phyloP scores from a whole-genome alignment of 1,140 invertebrate genomes.

The Calosoma granatense region DNA sequence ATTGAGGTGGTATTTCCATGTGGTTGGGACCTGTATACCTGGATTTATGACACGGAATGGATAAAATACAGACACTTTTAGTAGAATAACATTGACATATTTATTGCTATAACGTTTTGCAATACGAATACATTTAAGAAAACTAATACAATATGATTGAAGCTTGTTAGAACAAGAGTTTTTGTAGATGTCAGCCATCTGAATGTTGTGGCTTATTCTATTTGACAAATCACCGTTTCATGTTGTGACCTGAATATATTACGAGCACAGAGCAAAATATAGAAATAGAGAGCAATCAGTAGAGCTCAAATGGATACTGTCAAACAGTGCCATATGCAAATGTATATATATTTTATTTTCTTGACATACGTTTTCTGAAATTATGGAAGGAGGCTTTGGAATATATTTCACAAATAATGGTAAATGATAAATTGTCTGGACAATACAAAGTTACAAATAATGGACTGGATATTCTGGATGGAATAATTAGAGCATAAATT shows the following conservation, averaged over 20 bases:
- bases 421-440: too few relatives aligned
- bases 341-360: background rate
- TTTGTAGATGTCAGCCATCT: background rate
- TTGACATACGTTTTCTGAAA: background rate
- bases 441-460: too few relatives aligned
- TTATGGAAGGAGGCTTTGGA: constrained; percentile 5
- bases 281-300: background rate
- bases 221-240: constrained; percentile 3
- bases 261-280: background rate
- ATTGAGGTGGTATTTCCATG: too few relatives aligned
- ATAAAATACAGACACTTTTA: background rate
- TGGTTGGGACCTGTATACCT: too few relatives aligned
- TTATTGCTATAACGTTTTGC: constrained; percentile 4
- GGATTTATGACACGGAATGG: too few relatives aligned
- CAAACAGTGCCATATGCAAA: background rate
- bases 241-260: constrained; percentile 7
- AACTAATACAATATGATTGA: constrained; percentile 5
- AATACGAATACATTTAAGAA: constrained; percentile 9
- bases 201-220: background rate
- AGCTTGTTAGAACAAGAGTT: background rate
- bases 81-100: constrained; percentile 8
- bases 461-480: too few relatives aligned
- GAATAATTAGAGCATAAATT: too few relatives aligned
- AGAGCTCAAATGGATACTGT: background rate
- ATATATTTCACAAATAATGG: too few relatives aligned